phyloP scores from a whole-genome alignment of 2,797 vertebrate genomes.

The Melanotaenia trifasciata region DNA sequence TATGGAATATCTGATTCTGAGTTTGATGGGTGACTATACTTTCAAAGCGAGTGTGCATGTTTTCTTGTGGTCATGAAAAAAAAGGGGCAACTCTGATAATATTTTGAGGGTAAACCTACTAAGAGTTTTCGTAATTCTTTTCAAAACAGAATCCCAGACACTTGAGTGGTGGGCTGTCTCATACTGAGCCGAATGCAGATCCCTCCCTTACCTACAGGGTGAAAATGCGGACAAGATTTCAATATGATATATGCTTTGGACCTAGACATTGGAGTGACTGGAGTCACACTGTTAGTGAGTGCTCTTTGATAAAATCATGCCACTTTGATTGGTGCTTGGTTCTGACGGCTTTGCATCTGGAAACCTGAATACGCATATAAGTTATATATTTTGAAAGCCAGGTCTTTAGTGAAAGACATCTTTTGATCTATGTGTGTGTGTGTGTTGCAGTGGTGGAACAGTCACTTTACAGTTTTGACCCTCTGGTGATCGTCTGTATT shows the following conservation, averaged over 20 bases:
- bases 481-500: conserved; percentile 40
- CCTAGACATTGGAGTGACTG: conserved; percentile 58
- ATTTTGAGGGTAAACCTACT: neutral
- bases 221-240: conserved; percentile 45
- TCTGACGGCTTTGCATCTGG: neutral
- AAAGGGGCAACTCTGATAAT: neutral
- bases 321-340: neutral
- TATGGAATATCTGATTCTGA: conserved; percentile 9
- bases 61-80: no score
- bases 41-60: neutral
- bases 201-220: conserved; percentile 36
- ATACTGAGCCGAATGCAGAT: conserved; percentile 25
- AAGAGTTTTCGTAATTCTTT: conserved; percentile 4
- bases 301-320: neutral
- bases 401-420: neutral
- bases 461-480: conserved; percentile 15
- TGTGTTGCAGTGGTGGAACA: conserved; percentile 36
- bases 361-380: neutral
- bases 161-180: fast-evolving
- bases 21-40: neutral
- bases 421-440: conserved; percentile 18
- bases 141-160: conserved; percentile 17
- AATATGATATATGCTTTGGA: fast-evolving
- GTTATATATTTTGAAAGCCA: neutral
- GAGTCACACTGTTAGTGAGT: conserved; percentile 68